These are phyloP conservation scores for Brenthis ino DNA, from an alignment of 2,888 invertebrate species.

Conservation along the genomic window DNA sequence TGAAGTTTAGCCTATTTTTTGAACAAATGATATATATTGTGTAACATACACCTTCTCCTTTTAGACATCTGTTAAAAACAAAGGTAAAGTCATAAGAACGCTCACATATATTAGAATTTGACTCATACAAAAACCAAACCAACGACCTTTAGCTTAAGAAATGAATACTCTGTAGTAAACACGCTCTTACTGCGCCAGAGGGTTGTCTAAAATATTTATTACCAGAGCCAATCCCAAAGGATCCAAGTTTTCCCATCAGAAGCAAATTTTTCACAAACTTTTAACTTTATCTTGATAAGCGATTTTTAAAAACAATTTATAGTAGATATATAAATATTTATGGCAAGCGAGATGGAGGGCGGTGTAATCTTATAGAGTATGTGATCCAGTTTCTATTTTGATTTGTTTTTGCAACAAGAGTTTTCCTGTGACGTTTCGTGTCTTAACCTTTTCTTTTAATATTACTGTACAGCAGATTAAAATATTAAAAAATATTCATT, in stretches of 20 bases:
- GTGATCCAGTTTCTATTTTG: too few relatives aligned
- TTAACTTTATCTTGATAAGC: constrained; percentile 60
- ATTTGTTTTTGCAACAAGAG: too few relatives aligned
- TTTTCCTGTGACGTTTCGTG: too few relatives aligned
- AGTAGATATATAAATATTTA: constrained; percentile 22
- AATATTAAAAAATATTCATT: too few relatives aligned
- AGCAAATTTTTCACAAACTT: constrained; percentile 48
- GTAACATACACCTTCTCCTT: too few relatives aligned
- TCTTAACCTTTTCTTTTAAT: too few relatives aligned
- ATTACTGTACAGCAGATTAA: too few relatives aligned
- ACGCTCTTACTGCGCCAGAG: neutral
- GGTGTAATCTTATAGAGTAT: too few relatives aligned
- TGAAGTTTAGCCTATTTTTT: too few relatives aligned
- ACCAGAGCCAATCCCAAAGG: constrained; percentile 40
- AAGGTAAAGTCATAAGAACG: neutral
- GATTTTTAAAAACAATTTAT: constrained; percentile 70
- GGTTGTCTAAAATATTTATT: constrained; percentile 14
- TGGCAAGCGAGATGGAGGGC: neutral
- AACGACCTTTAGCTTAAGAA: neutral
- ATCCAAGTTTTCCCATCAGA: constrained; percentile 54
- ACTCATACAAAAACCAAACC: neutral
- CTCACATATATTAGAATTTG: neutral
- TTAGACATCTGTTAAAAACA: too few relatives aligned
- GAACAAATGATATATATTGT: too few relatives aligned
- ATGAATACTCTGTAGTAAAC: neutral